phyloP scores from a whole-genome alignment of 2,888 invertebrate genomes.

The Ophioninae sp. region DNA sequence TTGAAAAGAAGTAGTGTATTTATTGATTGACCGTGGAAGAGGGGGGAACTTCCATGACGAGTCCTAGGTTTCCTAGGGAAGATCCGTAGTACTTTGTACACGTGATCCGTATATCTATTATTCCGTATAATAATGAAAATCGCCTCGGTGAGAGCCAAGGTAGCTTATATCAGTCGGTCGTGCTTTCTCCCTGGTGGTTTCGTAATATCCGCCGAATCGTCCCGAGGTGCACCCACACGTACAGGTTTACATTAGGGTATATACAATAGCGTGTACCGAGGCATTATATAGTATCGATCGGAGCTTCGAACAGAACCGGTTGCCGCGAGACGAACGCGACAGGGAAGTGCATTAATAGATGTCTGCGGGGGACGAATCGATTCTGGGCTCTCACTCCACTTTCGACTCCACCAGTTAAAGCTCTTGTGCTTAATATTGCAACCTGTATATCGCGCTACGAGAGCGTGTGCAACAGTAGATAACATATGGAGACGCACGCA shows the following conservation, averaged over 20 bases:
- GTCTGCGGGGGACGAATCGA: conserved; percentile 58
- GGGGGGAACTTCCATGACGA: not conserved
- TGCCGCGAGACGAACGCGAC: conserved; percentile 33
- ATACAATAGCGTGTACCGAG: conserved; percentile 28
- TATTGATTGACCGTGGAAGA: not conserved
- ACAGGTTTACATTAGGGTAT: conserved; percentile 18
- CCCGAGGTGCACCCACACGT: conserved; percentile 16
- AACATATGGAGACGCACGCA: conserved; percentile 1
- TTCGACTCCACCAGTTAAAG: conserved; percentile 10
- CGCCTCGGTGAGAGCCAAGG: conserved; percentile 18
- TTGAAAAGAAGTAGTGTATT: too few relatives aligned
- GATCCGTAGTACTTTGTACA: not conserved
- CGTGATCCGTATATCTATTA: not conserved
- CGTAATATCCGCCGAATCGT: conserved; percentile 69
- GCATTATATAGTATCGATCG: conserved; percentile 34
- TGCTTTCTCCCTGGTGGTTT: conserved; percentile 63
- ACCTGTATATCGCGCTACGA: conserved; percentile 15
- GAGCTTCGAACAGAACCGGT: conserved; percentile 40
- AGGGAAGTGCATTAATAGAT: conserved; percentile 60
- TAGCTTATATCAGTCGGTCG: conserved; percentile 57
- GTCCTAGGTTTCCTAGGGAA: conserved; percentile 2
- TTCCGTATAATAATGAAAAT: conserved; percentile 3
- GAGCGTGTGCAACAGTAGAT: conserved; percentile 8
- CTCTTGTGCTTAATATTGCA: conserved; percentile 37
- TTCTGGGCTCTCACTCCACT: conserved; percentile 23